Conservation (phyloP, 2,888 invertebrate species). For the Lacanobia wlatinum region DNA sequence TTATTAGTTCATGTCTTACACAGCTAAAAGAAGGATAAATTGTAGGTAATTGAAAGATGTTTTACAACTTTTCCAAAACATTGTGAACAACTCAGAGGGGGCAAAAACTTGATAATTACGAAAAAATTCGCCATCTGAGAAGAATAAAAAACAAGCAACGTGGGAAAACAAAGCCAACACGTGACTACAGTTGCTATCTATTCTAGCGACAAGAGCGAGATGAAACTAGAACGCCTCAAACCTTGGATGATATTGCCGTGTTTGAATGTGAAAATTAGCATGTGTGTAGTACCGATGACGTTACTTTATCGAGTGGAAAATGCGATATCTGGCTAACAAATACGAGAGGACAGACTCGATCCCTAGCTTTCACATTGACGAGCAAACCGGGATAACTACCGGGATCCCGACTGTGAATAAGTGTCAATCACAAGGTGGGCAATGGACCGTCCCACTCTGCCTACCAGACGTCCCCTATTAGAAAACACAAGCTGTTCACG, state of each 20-base stretch:
- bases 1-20: conserved; percentile 15
- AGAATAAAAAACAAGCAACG: conserved; percentile 37
- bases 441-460: conserved; percentile 38
- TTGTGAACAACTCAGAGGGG: background rate
- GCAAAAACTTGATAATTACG: conserved; percentile 37
- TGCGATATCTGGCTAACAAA: conserved; percentile 65
- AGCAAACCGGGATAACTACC: conserved; percentile 19
- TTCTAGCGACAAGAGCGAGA: conserved; percentile 60
- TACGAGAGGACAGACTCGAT: conserved; percentile 22
- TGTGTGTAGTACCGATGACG: conserved; percentile 71
- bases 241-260: conserved; percentile 77
- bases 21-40: background rate
- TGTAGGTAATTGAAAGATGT: conserved; percentile 1
- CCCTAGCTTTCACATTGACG: conserved; percentile 27
- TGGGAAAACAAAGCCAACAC: conserved; percentile 51
- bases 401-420: conserved; percentile 46
- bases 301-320: conserved; percentile 59
- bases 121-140: conserved; percentile 28
- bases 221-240: conserved; percentile 68
- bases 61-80: conserved; percentile 31
- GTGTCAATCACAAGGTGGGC: conserved; percentile 38
- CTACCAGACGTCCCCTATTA: conserved; percentile 45
- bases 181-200: conserved; percentile 52
- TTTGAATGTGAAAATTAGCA: conserved; percentile 81
- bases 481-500: conserved; percentile 46